A percentile compares a stretch with the other conserved stretches of the same genome.
These are phyloP conservation scores for Slavum lentiscoides DNA, from an alignment of 2,888 invertebrate species.

Conservation along the genomic window DNA sequence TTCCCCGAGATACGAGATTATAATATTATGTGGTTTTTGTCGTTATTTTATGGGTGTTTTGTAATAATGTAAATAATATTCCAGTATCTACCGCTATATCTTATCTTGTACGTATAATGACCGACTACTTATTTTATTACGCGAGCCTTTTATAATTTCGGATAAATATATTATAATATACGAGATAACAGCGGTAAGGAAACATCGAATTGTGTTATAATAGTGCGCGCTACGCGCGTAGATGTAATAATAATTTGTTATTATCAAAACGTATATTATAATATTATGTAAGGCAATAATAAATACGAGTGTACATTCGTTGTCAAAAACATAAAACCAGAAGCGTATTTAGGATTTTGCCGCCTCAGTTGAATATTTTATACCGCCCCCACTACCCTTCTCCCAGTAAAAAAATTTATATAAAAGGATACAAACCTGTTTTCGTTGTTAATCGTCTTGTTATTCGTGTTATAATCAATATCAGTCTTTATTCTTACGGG, in stretches of 20 bases:
- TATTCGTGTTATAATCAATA: no score
- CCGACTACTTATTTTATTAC: constrained; percentile 10
- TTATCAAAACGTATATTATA: no score
- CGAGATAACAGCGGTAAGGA: constrained; percentile 1
- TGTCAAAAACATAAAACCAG: not conserved
- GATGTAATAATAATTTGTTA: constrained; percentile 8
- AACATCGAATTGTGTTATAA: not conserved
- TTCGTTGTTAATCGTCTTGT: no score
- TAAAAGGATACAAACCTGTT: no score
- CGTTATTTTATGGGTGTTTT: not conserved
- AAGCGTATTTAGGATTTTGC: no score
- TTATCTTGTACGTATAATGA: not conserved
- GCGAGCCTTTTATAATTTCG: not conserved
- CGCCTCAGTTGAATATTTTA: no score
- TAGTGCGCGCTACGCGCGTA: not conserved
- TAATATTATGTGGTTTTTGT: no score
- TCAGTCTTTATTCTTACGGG: no score
- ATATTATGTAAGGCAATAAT: no score
- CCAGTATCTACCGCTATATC: not conserved
- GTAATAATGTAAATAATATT: not conserved
- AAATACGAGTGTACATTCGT: not conserved
- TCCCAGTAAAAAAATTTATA: no score
- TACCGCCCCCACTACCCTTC: no score
- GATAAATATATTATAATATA: not conserved
- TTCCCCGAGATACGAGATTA: no score